These are phyloP conservation scores for Phycodurus eques DNA, from an alignment of 2,113 vertebrate genomes.

Conservation along the genomic window DNA sequence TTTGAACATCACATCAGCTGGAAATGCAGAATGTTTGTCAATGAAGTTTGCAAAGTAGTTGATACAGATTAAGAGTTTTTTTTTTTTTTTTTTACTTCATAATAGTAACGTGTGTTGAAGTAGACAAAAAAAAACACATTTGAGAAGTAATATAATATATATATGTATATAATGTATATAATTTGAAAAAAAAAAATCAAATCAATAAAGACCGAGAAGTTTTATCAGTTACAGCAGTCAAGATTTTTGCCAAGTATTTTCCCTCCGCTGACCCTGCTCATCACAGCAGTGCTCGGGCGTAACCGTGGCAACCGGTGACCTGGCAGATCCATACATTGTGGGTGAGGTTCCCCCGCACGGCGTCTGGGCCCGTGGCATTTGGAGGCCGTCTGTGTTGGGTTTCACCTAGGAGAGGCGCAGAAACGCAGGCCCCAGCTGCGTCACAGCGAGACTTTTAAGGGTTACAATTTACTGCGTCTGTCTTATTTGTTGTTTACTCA, in stretches of 20 bases:
- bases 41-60: conserved; percentile 11
- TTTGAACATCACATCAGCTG: neutral
- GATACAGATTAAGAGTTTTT: too few relatives aligned
- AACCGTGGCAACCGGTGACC: conserved; percentile 48
- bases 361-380: conserved; percentile 28
- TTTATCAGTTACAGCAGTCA: neutral
- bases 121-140: too few relatives aligned
- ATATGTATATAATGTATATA: too few relatives aligned
- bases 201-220: neutral
- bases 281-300: conserved; percentile 18
- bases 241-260: neutral
- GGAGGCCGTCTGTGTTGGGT: conserved; percentile 34
- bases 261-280: conserved; percentile 28
- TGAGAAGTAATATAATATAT: too few relatives aligned
- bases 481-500: conserved; percentile 59
- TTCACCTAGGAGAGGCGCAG: conserved; percentile 65
- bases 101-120: too few relatives aligned
- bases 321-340: conserved; percentile 37
- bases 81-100: neutral
- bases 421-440: conserved; percentile 43
- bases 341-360: conserved; percentile 22
- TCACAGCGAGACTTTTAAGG: conserved; percentile 45
- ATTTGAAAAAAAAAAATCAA: too few relatives aligned
- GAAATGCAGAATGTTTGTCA: conserved; percentile 14
- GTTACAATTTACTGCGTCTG: conserved; percentile 63